Percentiles rank a stretch among this genome's conserved stretches.
Conservation (phyloP, 2,113 vertebrate genomes). For the Gorsachius goisagi region DNA sequence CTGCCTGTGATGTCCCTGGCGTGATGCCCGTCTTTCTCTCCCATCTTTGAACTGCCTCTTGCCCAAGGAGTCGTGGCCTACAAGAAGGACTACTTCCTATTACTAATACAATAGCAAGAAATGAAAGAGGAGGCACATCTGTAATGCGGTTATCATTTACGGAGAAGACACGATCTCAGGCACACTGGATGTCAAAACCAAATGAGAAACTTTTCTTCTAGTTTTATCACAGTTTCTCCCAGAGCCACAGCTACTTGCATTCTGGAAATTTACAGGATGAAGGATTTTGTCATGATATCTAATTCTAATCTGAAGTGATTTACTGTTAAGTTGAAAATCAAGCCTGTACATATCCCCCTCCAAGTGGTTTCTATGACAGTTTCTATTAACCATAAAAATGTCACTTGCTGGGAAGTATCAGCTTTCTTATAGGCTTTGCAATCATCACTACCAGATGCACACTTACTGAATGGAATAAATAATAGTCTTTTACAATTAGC, state of each 20-base stretch:
- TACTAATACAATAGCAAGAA: background rate
- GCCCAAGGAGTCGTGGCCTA: background rate
- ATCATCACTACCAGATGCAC: slow-evolving; percentile 58
- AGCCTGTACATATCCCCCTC: slow-evolving; percentile 42
- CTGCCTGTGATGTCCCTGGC: background rate
- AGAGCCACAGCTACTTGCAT: background rate
- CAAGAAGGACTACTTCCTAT: background rate
- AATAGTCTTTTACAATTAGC: slow-evolving; percentile 46
- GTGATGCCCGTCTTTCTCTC: background rate
- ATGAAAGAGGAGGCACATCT: background rate
- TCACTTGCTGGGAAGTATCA: slow-evolving; percentile 63
- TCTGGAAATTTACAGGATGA: slow-evolving; percentile 48
- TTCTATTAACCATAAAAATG: slow-evolving; percentile 70
- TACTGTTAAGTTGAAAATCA: slow-evolving; percentile 62
- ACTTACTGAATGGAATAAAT: slow-evolving; percentile 60
- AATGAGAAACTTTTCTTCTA: slow-evolving; percentile 33
- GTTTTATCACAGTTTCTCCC: slow-evolving; percentile 27
- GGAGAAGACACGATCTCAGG: background rate
- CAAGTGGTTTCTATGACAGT: slow-evolving; percentile 55
- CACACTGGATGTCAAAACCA: background rate
- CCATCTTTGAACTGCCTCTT: background rate
- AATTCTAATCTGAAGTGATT: slow-evolving; percentile 60
- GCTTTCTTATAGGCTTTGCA: slow-evolving; percentile 61
- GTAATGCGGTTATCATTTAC: background rate
- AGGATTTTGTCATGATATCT: slow-evolving; percentile 54